Conservation (phyloP, 2,888 invertebrate genomes). For the Apocheima hispidaria region DNA sequence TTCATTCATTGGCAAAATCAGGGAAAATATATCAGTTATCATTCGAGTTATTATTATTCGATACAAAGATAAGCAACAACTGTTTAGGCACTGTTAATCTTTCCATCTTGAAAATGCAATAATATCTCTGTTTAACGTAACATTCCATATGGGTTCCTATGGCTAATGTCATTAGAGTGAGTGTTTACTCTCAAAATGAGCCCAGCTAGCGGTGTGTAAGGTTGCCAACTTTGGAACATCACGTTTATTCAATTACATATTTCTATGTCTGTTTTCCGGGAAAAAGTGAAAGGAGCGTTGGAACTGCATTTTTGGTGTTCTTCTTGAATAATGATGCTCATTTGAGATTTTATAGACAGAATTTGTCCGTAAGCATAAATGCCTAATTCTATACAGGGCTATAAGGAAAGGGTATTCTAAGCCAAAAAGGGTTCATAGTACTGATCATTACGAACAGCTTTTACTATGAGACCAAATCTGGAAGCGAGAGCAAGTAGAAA, state of each 20-base stretch:
- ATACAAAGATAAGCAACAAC: no score
- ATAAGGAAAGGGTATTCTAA: no score
- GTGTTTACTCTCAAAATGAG: slow-evolving; percentile 38
- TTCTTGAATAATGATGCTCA: background rate
- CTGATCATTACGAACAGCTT: no score
- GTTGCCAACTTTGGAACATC: slow-evolving; percentile 48
- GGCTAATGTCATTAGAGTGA: slow-evolving; percentile 38
- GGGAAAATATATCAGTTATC: background rate
- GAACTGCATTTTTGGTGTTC: slow-evolving; percentile 40
- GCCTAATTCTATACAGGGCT: no score
- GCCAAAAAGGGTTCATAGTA: no score
- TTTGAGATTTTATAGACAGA: background rate
- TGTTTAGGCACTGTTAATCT: slow-evolving; percentile 10
- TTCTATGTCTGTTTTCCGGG: slow-evolving; percentile 36
- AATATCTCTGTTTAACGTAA: background rate
- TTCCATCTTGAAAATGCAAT: slow-evolving; percentile 2
- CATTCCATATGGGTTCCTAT: background rate
- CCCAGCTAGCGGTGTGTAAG: slow-evolving; percentile 44
- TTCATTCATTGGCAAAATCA: background rate
- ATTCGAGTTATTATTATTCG: background rate
- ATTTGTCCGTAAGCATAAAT: background rate
- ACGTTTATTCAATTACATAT: slow-evolving; percentile 49
- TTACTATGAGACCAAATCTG: no score
- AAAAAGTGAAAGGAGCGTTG: slow-evolving; percentile 37
- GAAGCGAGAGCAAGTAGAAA: no score